Evolutionary conservation across 2,113 vertebrate genomes (phyloP), one percentile per base, ranked within the genome.

Genomic region (Orientallactaga bullata): DNA sequence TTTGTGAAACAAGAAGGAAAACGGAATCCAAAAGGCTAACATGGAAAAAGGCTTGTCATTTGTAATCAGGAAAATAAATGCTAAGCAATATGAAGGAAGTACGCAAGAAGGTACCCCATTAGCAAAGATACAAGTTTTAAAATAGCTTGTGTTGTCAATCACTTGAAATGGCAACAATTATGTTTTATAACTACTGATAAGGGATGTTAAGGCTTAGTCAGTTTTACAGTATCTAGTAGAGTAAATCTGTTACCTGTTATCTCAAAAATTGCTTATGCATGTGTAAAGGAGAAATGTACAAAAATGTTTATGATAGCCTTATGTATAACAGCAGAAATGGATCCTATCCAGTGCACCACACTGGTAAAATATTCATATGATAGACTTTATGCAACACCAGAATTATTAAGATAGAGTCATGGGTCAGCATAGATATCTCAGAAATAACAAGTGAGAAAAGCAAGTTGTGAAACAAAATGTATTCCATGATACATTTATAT

Each of bases 1-100:
- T 82, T 81, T 86, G 47, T 90, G 61, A 93, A 88, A 84, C 6
- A 17, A 68, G 51, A 65, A 55, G 26, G 3, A 47, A 32, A 3
- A 77, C 68, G 24, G 90, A 85, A 88, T 71, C 65, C 66, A 28
- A 87, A 92, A 93, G 86, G 4, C 11, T 88, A 65, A 90, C 60
- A 42, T n/a, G 42, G 37, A 72, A 94, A 79, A 73, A 86, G 85
- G 55, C 3, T 82, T 42, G 88, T 60, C 28, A 76, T 60, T 90
- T 60, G 55, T 79, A 86, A 74, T 88, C 39, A 81, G 42, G 42
- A 47, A 47, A 6, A n/a, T 35, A 85, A 92, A 65, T 85, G 42
- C 30, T 42, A 83, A 35, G 73, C 55, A 79, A 42, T 71, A 4
- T 35, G 39, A 9, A 61, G 68, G 84, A 39, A 28, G 15, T 86